phyloP scores from a whole-genome alignment of 2,113 vertebrate genomes.

The Echinops telfairi region DNA sequence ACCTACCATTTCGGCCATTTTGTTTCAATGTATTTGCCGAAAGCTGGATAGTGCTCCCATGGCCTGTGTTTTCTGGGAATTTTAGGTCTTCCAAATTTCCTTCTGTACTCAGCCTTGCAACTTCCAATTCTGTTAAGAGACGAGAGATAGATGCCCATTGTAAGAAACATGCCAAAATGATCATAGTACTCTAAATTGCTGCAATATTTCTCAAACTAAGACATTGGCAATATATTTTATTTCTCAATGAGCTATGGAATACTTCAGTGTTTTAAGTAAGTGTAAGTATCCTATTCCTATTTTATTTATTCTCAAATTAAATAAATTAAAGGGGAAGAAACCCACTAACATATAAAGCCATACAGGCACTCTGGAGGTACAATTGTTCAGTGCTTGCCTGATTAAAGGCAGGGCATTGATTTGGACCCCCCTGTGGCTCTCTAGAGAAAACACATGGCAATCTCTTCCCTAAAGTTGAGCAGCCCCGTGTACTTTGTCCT shows the following conservation, averaged over 20 bases:
- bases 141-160: conserved; percentile 47
- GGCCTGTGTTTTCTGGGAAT: conserved; percentile 94
- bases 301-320: conserved; percentile 69
- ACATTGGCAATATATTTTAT: conserved; percentile 20
- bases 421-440: not conserved
- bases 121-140: conserved; percentile 93
- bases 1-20: conserved; percentile 96
- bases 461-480: not conserved
- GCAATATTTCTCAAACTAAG: conserved; percentile 56
- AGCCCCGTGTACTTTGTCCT: not conserved
- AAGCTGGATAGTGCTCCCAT: conserved; percentile 95
- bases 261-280: conserved; percentile 50
- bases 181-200: not conserved
- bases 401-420: not conserved
- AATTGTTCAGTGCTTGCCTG: not conserved
- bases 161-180: conserved; percentile 37
- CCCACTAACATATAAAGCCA: conserved; percentile 62
- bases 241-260: conserved; percentile 22
- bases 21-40: conserved; percentile 98
- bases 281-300: conserved; percentile 5
- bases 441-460: not conserved
- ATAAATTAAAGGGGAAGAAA: conserved; percentile 58
- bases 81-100: conserved; percentile 96
- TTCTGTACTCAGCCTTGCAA: conserved; percentile 97
- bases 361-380: not conserved